Base-by-base conservation (phyloP, 1,140 invertebrate species). In the Marisa cornuarietis region DNA sequence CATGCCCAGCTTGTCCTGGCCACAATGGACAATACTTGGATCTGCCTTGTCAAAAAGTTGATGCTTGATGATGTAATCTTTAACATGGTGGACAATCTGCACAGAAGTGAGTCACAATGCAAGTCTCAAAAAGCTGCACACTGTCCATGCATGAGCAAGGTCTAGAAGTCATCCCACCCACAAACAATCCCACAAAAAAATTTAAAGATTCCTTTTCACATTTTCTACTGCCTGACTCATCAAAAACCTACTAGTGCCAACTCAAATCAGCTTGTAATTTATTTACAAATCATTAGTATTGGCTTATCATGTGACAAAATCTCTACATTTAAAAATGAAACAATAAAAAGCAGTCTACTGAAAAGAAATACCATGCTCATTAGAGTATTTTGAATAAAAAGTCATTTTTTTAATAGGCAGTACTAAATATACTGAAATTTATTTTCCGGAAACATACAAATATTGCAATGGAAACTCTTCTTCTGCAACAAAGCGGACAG, bases 31-130 rank as follows among this genome's bases (percentile, higher is more conserved):
- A 16, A 85, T 69, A 0, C 80, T 66, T 20, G 86, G 85, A 62
- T 88, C 78, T 5, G 69, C 26, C 2, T 69, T n/a, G 79, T 88
- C 85, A 81, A 83, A 88, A 69, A 88, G 79, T 68, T 81, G 71
- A 18, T 81, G 76, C 11, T 71, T 74, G 20, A 80, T 76, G 22
- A 88, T 87, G 79, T 88, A 88, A n/a, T 83, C 66, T 73, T 87
- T 88, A 31, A 88, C 80, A 62, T 82, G 83, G 26, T 76, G 61
- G 18, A 83, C 71, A 14, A 87, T 85, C 86, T 87, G 81, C 61
- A 79, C 76, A 69, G 5, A 78, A 78, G 66, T 61, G 58, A 68
- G 51, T 58, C 76, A 20, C 49, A 69, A 61, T 22, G 24, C 18
- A 11, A 58, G 0, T 14, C 52, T 22, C 31, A 22, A 8, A 16